Conservation (phyloP, 2,797 vertebrate genomes). For the Megalops cyprinoides region DNA sequence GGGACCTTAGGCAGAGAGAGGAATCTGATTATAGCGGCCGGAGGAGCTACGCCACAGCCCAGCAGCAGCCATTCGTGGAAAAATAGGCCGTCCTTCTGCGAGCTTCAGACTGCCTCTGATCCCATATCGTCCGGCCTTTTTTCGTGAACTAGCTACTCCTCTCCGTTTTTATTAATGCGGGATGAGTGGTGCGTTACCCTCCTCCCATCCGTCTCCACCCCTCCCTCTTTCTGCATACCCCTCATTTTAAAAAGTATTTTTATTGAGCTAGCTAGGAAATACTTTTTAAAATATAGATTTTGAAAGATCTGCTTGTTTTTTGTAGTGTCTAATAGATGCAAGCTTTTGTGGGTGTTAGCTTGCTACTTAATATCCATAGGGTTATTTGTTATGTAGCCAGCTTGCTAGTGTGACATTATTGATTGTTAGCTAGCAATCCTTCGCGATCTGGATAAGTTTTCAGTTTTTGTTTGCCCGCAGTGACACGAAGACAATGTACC, state of each 20-base stretch:
- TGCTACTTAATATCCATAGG: slow-evolving; percentile 11
- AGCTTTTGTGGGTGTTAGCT: slow-evolving; percentile 13
- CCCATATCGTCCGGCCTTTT: slow-evolving; percentile 85
- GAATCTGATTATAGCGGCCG: slow-evolving; percentile 68
- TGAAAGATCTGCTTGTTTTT: slow-evolving; percentile 12
- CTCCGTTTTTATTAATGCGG: slow-evolving; percentile 93
- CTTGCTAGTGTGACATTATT: slow-evolving; percentile 10
- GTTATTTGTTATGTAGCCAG: slow-evolving; percentile 12
- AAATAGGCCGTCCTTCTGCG: slow-evolving; percentile 91
- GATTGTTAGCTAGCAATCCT: background rate
- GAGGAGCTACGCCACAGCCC: slow-evolving; percentile 90
- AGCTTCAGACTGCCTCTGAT: slow-evolving; percentile 73
- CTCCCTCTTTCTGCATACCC: slow-evolving; percentile 50
- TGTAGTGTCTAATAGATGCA: slow-evolving; percentile 3
- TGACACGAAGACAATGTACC: slow-evolving; percentile 21
- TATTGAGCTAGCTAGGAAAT: slow-evolving; percentile 17
- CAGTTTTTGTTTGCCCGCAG: background rate
- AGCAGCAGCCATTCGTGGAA: slow-evolving; percentile 86
- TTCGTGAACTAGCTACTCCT: slow-evolving; percentile 85
- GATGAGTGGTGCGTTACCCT: slow-evolving; percentile 97
- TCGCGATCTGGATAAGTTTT: slow-evolving; percentile 2
- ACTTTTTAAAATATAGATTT: slow-evolving; percentile 10
- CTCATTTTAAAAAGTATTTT: slow-evolving; percentile 18
- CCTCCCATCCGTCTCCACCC: slow-evolving; percentile 83
- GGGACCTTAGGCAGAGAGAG: slow-evolving; percentile 83